Percentiles rank a stretch among this genome's conserved stretches.
Conservation (phyloP, 2,797 vertebrate genomes). For the Lacerta viridis region DNA sequence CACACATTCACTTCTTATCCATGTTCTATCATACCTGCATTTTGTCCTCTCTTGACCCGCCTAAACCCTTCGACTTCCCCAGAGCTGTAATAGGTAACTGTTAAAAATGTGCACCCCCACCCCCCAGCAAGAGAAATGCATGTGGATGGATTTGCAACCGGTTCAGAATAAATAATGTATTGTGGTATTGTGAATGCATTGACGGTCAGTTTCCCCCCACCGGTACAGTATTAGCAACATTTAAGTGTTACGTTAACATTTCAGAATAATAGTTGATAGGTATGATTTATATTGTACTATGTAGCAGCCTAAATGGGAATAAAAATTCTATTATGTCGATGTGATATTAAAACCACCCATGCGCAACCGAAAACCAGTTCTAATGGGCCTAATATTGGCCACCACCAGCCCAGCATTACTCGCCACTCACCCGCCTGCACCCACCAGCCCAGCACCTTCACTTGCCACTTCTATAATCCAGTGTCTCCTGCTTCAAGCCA, state of each 20-base stretch:
- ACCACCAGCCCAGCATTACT: not conserved
- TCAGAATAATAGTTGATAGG: too few relatives aligned
- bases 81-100: too few relatives aligned
- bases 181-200: not conserved
- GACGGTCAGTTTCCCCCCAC: not conserved
- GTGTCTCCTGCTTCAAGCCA: not conserved
- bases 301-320: not conserved
- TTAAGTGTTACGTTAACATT: not conserved
- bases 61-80: not conserved
- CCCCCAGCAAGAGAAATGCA: not conserved
- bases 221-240: not conserved
- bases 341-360: not conserved
- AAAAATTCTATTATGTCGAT: not conserved
- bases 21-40: not conserved
- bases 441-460: not conserved
- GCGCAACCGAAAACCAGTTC: too few relatives aligned
- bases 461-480: not conserved
- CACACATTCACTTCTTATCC: too few relatives aligned
- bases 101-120: not conserved
- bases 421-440: too few relatives aligned
- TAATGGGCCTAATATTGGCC: not conserved
- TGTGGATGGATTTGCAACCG: not conserved
- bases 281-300: not conserved
- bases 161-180: not conserved
- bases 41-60: not conserved